Evolutionary conservation across 2,113 vertebrate genomes (phyloP).

Genomic region (Alouatta palliata): DNA sequence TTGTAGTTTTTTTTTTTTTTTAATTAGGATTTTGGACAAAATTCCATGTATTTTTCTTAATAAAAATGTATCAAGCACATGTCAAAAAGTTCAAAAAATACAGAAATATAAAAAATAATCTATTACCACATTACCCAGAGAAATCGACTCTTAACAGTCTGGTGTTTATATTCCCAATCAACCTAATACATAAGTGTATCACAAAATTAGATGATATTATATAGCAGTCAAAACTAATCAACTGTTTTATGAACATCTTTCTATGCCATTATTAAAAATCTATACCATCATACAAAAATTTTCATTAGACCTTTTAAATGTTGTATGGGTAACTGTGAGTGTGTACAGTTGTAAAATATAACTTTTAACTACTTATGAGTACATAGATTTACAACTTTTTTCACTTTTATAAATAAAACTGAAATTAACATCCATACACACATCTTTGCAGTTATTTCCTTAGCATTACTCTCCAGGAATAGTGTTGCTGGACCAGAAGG

Average conservation of each 20-base stretch:
- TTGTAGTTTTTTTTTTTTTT: background rate
- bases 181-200: slow-evolving; percentile 3
- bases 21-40: background rate
- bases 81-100: background rate
- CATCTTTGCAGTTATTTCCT: background rate
- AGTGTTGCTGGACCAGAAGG: background rate
- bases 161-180: background rate
- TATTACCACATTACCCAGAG: background rate
- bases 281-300: background rate
- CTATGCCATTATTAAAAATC: background rate
- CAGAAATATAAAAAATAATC: background rate
- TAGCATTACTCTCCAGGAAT: background rate
- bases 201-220: background rate
- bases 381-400: background rate
- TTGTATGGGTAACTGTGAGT: background rate
- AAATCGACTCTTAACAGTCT: background rate
- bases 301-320: background rate
- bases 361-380: background rate
- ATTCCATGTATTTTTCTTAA: background rate
- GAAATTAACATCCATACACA: background rate
- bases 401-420: background rate
- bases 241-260: background rate
- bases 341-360: background rate
- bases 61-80: background rate
- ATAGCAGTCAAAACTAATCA: background rate